phyloP scores from a whole-genome alignment of 2,888 invertebrate genomes.

The Drosophila atroscutellata region DNA sequence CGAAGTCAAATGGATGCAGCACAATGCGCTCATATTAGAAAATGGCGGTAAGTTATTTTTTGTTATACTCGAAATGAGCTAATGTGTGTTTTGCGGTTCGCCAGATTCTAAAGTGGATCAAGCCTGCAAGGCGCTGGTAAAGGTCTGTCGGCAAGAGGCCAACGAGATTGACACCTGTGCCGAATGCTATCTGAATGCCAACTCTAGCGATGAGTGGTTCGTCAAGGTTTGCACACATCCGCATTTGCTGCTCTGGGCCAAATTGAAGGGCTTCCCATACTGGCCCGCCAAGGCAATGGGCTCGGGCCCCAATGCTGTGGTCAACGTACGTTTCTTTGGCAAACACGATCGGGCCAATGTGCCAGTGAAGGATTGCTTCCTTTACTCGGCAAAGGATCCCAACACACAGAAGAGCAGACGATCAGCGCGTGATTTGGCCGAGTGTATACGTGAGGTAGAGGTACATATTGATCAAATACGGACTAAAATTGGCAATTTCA shows the following conservation, averaged over 20 bases:
- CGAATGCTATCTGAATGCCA: constrained; percentile 95
- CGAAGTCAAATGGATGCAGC: constrained; percentile 97
- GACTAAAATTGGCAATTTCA: constrained; percentile 89
- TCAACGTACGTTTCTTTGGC: constrained; percentile 97
- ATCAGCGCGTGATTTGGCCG: constrained; percentile 86
- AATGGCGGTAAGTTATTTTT: constrained; percentile 87
- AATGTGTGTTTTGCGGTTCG: not conserved
- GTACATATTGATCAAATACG: constrained; percentile 91
- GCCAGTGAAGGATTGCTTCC: constrained; percentile 92
- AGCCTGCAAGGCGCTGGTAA: constrained; percentile 89
- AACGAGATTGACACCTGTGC: constrained; percentile 97
- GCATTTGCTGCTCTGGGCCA: constrained; percentile 97
- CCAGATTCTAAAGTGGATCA: constrained; percentile 67
- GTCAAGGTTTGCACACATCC: constrained; percentile 95
- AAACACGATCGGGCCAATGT: constrained; percentile 98
- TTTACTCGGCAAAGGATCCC: constrained; percentile 92
- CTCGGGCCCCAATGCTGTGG: constrained; percentile 88
- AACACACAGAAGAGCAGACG: constrained; percentile 85
- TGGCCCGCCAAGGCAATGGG: constrained; percentile 98
- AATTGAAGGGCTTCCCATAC: constrained; percentile 97
- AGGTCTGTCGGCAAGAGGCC: constrained; percentile 94
- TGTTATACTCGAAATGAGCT: not conserved
- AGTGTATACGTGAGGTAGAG: constrained; percentile 90
- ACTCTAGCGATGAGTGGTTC: constrained; percentile 93
- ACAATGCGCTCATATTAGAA: constrained; percentile 94